Conservation (phyloP, 2,113 vertebrate species). For the Lonchura striata region DNA sequence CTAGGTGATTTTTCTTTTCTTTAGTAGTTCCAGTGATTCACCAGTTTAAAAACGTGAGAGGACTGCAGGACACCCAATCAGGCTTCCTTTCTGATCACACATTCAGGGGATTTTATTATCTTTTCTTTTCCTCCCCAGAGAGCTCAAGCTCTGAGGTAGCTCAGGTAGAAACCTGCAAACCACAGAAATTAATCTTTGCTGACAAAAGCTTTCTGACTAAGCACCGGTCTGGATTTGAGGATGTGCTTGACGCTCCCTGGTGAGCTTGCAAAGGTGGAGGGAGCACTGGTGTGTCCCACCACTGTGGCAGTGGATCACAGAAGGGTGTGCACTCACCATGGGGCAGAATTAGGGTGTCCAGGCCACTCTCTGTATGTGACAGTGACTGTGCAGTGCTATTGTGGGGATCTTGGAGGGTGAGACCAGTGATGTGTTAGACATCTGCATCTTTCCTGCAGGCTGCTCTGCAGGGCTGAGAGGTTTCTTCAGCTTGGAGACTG, state of each 20-base stretch:
- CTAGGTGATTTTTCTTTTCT: neutral
- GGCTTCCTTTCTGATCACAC: conserved; percentile 16
- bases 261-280: neutral
- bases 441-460: neutral
- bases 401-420: neutral
- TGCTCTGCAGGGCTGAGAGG: neutral
- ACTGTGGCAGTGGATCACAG: rapidly evolving
- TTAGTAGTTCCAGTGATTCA: conserved; percentile 14
- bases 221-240: conserved; percentile 19
- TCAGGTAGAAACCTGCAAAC: conserved; percentile 63
- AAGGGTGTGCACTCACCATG: rapidly evolving
- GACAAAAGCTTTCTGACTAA: conserved; percentile 39
- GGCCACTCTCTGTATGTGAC: neutral
- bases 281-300: neutral
- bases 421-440: neutral
- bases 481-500: neutral
- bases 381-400: rapidly evolving
- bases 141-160: conserved; percentile 14
- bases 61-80: neutral
- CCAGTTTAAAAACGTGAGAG: conserved; percentile 7
- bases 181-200: conserved; percentile 50
- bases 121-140: conserved; percentile 44
- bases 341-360: neutral
- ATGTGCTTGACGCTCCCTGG: neutral
- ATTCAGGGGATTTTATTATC: conserved; percentile 51